A percentile compares a stretch with the other conserved stretches of the same genome.
phyloP scores from a whole-genome alignment of 2,888 invertebrate genomes.

The Drosophila acutilabella region DNA sequence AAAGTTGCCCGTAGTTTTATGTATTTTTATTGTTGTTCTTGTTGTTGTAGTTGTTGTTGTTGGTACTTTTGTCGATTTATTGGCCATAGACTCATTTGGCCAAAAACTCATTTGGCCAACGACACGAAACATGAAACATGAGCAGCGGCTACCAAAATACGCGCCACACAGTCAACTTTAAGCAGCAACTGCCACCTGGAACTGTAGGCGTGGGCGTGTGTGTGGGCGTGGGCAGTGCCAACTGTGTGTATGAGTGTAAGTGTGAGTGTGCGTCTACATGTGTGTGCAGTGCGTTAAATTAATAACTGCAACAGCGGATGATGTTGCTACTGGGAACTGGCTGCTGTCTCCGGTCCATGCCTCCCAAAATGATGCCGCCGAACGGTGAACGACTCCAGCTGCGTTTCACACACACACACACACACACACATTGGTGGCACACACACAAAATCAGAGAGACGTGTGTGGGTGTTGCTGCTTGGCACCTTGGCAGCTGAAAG shows the following conservation, averaged over 20 bases:
- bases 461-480: conserved; percentile 69
- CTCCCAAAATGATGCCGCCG: conserved; percentile 39
- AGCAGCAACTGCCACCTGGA: conserved; percentile 42
- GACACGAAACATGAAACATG: conserved; percentile 60
- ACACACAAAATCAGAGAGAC: conserved; percentile 5
- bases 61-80: conserved; percentile 49
- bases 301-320: conserved; percentile 65
- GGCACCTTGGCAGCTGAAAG: conserved; percentile 67
- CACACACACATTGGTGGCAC: conserved; percentile 15
- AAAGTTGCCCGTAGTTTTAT: conserved; percentile 44
- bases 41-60: background rate
- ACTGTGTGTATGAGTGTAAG: conserved; percentile 6
- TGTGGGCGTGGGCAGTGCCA: conserved; percentile 27
- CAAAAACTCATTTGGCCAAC: conserved; percentile 62
- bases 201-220: conserved; percentile 36
- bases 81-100: conserved; percentile 72
- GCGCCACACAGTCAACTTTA: conserved; percentile 52
- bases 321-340: conserved; percentile 60
- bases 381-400: conserved; percentile 64
- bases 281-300: conserved; percentile 69
- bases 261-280: conserved; percentile 3
- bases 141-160: conserved; percentile 74
- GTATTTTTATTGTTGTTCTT: background rate
- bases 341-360: conserved; percentile 35
- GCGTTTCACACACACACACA: conserved; percentile 33